Base-by-base conservation (phyloP, 2,113 vertebrate species). In the Indri indri region DNA sequence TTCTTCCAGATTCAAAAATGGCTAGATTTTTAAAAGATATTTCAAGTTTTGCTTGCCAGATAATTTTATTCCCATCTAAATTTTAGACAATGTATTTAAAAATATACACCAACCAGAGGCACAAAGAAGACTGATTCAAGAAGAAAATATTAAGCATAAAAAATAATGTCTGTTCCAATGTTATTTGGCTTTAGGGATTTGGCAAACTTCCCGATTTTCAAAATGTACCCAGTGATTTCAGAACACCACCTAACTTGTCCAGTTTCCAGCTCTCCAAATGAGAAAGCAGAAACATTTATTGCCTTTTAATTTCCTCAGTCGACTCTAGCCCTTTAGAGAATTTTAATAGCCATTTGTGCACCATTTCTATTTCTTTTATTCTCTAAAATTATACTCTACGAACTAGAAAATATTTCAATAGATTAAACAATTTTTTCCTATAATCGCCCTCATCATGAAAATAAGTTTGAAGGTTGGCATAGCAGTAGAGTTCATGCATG, bases 291-390 rank as follows among this genome's bases (percentile, higher is more conserved):
- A 82, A 95, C 5, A 8, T 70, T 66, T 34, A 87, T 52, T 97
- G 70, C 17, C 14, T 95, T 95, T 97, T 95, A 68, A 87, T 92
- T 66, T 87, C 52, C 34, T 94, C n/a, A 63, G 2, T 68, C 23
- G 10, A 89, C 47, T 42, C 34, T 45, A 74, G 18, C 30, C 13
- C 57, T 80, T 88, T 68, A 52, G 13, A 80, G 30, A 95, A 88
- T 84, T 71, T 90, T 87, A 91, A 88, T 42, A 50, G 23, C 13
- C 2, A 61, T 70, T 83, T 79, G 47, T 70, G 57, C 17, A 71
- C 45, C 16, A 59, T 77, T 54, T 57, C 6, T 66, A 63, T 92
- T 73, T 92, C 63, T 71, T 94, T 88, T 22, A 68, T 10, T 85
- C 34, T 87, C 22, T 90, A 14, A 77, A 90, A 88, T 86, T 70